Evolutionary conservation across 2,797 vertebrate species (phyloP).

Genomic region (Helicolenus hilgendorfi): DNA sequence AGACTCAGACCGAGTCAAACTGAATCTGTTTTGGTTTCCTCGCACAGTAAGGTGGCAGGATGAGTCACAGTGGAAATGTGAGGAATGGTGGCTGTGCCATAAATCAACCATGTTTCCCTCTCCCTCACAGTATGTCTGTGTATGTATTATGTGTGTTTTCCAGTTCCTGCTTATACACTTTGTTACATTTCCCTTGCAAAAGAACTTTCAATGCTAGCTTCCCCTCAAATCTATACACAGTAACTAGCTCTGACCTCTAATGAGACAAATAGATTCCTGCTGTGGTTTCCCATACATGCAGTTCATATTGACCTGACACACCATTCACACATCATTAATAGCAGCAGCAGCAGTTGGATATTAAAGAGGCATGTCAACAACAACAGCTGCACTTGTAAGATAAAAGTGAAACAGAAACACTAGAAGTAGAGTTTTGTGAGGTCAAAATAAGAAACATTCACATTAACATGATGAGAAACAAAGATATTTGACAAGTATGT

Average conservation of each 20-base stretch:
- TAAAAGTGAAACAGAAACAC: conserved; percentile 4
- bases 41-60: conserved; percentile 79
- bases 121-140: conserved; percentile 6
- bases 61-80: conserved; percentile 89
- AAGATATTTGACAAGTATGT: background rate
- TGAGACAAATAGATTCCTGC: conserved; percentile 19
- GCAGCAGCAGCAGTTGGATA: conserved; percentile 27
- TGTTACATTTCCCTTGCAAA: conserved; percentile 14
- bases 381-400: background rate
- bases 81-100: conserved; percentile 48
- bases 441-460: conserved; percentile 2
- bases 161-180: conserved; percentile 23
- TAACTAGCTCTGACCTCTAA: conserved; percentile 34
- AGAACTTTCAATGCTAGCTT: background rate
- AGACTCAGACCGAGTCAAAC: conserved; percentile 66
- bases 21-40: conserved; percentile 73
- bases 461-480: background rate
- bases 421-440: background rate
- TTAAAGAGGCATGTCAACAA: background rate
- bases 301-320: conserved; percentile 53
- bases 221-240: background rate
- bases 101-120: conserved; percentile 47
- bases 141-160: conserved; percentile 17
- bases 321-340: conserved; percentile 41
- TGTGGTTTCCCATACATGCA: conserved; percentile 46